Percentiles rank a stretch among this genome's conserved stretches.
These are phyloP conservation scores for Marronus borbonicus DNA, from an alignment of 2,888 invertebrate species.

Conservation along the genomic window DNA sequence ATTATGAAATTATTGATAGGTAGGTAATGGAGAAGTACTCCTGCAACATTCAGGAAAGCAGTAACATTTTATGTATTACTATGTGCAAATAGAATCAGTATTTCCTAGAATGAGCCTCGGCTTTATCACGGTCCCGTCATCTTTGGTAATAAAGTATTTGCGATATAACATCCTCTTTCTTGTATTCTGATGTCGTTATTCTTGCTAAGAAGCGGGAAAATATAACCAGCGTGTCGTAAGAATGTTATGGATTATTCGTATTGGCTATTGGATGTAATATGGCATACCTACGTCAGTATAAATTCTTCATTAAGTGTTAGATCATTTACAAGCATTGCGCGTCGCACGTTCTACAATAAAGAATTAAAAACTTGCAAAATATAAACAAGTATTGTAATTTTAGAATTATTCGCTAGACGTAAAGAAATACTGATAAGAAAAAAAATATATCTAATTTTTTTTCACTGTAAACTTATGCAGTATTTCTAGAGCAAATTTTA, in stretches of 20 bases:
- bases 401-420: too few relatives aligned
- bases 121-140: constrained; percentile 30
- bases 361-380: too few relatives aligned
- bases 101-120: constrained; percentile 35
- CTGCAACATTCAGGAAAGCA: constrained; percentile 6
- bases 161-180: constrained; percentile 15
- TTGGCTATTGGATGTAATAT: background rate
- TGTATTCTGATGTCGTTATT: constrained; percentile 15
- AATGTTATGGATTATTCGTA: background rate
- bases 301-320: background rate
- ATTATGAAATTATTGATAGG: constrained; percentile 41
- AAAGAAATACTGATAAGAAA: too few relatives aligned
- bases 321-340: too few relatives aligned
- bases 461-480: too few relatives aligned
- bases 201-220: constrained; percentile 17
- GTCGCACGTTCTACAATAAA: too few relatives aligned
- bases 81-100: constrained; percentile 45
- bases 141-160: constrained; percentile 39
- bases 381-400: too few relatives aligned
- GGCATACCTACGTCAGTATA: too few relatives aligned
- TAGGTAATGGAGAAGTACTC: constrained; percentile 4
- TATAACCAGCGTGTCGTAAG: background rate
- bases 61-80: constrained; percentile 48
- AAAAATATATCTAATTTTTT: too few relatives aligned
- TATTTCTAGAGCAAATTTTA: too few relatives aligned